Evolutionary conservation across 1,140 invertebrate genomes (phyloP).

Genomic region (Heliconius hewitsoni): DNA sequence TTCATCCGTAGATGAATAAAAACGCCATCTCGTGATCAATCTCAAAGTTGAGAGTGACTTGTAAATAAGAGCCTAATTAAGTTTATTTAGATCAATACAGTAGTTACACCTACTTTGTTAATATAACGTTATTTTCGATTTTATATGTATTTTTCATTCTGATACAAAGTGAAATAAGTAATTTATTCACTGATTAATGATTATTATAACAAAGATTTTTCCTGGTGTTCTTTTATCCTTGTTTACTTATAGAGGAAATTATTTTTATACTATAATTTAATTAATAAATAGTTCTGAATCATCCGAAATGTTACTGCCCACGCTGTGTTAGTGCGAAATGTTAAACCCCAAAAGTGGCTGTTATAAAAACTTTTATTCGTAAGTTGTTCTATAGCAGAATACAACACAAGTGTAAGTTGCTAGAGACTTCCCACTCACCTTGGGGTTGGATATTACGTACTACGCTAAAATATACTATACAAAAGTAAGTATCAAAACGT

Average conservation of each 20-base stretch:
- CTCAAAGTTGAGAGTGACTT: too few species aligned
- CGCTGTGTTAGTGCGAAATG: too few species aligned
- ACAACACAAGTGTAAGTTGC: conserved; percentile 37
- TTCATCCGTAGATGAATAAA: too few species aligned
- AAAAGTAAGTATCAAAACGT: conserved; percentile 55
- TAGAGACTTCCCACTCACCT: conserved; percentile 66
- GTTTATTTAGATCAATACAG: too few species aligned
- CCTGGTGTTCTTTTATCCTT: conserved; percentile 1
- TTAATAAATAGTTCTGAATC: neutral
- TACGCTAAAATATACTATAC: conserved; percentile 67
- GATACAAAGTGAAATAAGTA: neutral
- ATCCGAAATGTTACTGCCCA: too few species aligned
- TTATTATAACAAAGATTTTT: neutral
- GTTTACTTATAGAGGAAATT: neutral
- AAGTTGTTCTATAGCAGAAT: neutral
- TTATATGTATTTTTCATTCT: neutral
- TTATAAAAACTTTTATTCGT: neutral
- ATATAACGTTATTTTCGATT: neutral
- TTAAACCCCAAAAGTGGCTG: neutral
- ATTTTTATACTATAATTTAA: neutral
- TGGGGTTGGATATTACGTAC: conserved; percentile 61
- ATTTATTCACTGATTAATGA: neutral
- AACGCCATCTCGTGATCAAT: too few species aligned
- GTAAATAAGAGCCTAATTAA: too few species aligned
- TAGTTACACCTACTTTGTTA: neutral